phyloP scores from a whole-genome alignment of 2,888 invertebrate genomes.

The Ophonus ardosiacus region DNA sequence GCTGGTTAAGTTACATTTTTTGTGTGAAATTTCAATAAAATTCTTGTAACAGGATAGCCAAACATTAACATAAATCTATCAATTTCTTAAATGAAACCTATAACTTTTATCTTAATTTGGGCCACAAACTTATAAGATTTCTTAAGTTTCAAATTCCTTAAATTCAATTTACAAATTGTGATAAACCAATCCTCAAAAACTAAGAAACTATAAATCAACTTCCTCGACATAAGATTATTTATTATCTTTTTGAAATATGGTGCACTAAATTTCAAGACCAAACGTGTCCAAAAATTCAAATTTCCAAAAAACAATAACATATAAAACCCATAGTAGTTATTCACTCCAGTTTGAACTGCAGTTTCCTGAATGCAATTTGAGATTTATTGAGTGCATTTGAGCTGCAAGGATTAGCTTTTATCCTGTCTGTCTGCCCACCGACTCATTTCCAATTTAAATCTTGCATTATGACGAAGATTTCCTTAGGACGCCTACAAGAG shows the following conservation, averaged over 20 bases:
- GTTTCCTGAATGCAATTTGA: background rate
- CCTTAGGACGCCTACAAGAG: background rate
- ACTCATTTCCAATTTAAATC: slow-evolving; percentile 5
- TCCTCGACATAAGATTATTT: no score
- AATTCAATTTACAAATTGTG: slow-evolving; percentile 1
- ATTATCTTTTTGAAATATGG: no score
- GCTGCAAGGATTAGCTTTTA: background rate
- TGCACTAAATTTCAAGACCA: background rate
- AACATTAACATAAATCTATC: background rate
- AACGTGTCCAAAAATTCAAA: background rate
- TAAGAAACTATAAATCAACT: background rate
- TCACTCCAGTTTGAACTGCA: background rate
- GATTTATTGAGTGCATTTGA: slow-evolving; percentile 1
- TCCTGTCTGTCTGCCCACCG: background rate
- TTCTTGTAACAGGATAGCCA: background rate
- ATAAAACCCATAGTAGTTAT: no score
- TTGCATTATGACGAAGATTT: background rate
- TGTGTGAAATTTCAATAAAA: background rate
- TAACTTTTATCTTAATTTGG: slow-evolving; percentile 3
- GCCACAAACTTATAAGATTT: slow-evolving; percentile 27
- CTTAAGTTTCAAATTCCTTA: slow-evolving; percentile 17
- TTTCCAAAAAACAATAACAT: no score
- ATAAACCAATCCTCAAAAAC: background rate
- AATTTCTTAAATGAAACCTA: slow-evolving; percentile 18
- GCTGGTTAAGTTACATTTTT: no score